Base-by-base conservation (phyloP, 1,140 invertebrate species). In the Tetranychus cinnabarinus region DNA sequence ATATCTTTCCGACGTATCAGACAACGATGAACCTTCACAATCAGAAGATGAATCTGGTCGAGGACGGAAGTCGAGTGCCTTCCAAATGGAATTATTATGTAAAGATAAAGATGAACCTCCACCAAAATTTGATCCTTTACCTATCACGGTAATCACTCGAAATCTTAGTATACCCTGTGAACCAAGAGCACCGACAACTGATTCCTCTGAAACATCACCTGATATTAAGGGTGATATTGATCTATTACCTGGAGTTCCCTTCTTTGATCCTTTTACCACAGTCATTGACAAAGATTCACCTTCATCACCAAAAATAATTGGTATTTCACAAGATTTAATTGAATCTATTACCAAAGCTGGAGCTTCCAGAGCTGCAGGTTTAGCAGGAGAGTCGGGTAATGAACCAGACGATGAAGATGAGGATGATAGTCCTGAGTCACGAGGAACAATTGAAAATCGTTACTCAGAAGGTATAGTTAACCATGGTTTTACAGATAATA, bases 221-320 rank as follows among this genome's bases (percentile, higher is more conserved):
- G 37, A 56, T 2, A 36, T 56, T 3, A 52, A 15, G 6, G 15
- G 6, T n/a, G 48, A 52, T 33, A 15, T 52, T 23, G 33, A 52
- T 52, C 48, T 52, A 6, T 6, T 15, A 52, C 55, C 55, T 12
- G 55, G 15, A 36, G 15, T 34, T 2, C 7, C 34, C 10, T 59
- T 47, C 35, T 63, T 63, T 57, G 62, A 63, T 61, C 62, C 62
- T 15, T 63, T 63, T 39, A n/a, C 46, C 3, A 60, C 58, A 23
- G 62, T 63, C 2, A 36, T 63, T 12, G 62, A 61, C 34, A 56
- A 57, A 39, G 52, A 60, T 46, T 12, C 59, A 15, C 47, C 58
- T 34, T 47, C 36, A 35, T 47, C 58, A 46, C 34, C 46, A 2
- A 57, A 52, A 23, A 33, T 52, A 52, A 52, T 52, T 23, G 50